Conservation (phyloP, 2,888 invertebrate species). For the Empis livida region DNA sequence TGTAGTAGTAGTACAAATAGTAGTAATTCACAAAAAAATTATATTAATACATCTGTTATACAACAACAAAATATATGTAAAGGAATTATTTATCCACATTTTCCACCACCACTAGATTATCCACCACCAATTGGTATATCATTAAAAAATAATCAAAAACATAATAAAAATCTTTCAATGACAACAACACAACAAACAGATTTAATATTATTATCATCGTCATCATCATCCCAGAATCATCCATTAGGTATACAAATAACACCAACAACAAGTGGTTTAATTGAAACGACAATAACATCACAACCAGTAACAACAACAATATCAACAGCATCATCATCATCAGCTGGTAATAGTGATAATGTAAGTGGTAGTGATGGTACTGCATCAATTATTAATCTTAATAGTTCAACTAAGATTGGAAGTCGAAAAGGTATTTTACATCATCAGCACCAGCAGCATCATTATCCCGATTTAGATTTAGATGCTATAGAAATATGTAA, state of each 20-base stretch:
- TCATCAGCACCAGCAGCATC: slow-evolving; percentile 11
- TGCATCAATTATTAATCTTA: slow-evolving; percentile 1
- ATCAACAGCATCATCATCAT: slow-evolving; percentile 11
- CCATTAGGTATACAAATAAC: slow-evolving; percentile 7
- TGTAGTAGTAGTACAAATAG: slow-evolving; percentile 13
- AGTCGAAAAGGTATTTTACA: background rate
- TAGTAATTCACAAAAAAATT: slow-evolving; percentile 5
- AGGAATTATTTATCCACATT: slow-evolving; percentile 22
- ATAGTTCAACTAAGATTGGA: too few relatives aligned
- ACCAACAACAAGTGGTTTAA: slow-evolving; percentile 8
- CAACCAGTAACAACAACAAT: slow-evolving; percentile 10
- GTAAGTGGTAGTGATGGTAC: slow-evolving; percentile 3
- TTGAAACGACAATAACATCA: slow-evolving; percentile 5
- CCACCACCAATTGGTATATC: slow-evolving; percentile 39
- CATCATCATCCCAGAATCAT: too few relatives aligned
- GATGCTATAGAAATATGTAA: background rate
- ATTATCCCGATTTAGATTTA: background rate
- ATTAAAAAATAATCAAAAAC: background rate
- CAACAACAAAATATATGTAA: slow-evolving; percentile 14
- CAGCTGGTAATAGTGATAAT: slow-evolving; percentile 8
- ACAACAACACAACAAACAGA: too few relatives aligned
- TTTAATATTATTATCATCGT: too few relatives aligned
- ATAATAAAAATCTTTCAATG: background rate
- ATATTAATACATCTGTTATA: slow-evolving; percentile 15
- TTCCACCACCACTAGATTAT: slow-evolving; percentile 56